Evolutionary conservation across 2,113 vertebrate genomes (phyloP), one percentile per base, ranked within the genome.

Genomic region (Ceyx cyanopectus): DNA sequence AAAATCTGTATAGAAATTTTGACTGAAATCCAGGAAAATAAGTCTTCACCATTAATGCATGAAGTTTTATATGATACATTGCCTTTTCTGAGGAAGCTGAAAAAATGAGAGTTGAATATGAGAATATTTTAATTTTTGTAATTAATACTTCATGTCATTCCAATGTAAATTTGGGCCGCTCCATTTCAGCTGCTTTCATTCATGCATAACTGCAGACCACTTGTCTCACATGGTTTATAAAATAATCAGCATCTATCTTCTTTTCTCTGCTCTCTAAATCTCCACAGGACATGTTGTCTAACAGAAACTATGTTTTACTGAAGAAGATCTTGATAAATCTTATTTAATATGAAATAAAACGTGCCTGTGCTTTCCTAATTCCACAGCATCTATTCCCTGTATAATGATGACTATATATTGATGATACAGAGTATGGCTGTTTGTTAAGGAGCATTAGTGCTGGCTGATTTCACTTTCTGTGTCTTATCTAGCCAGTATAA

Each of bases 331-430:
- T 74, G n/a, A 81, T 65, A 72, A 81, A 87, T 72, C n/a, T 48
- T 84, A 27, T 65, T 89, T 87, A 91, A 76, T 87, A n/a, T 32
- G 13, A 88, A 88, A 56, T 53, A 67, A 63, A 86, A 81, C 65
- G 18, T 43, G 17, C 68, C 34, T 1, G 2, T 63, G 9, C 43
- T 88, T 90, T 83, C 18, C 37, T 70, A 10, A 80, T 77, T 30
- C 30, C 51, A 46, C 12, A 66, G 12, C 30, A 87, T 80, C 45
- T 65, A 62, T 62, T 6, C 9, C 5, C 1, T 29, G 14, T 29
- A 20, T 16, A 15, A 5, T 61, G 43, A 61, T 54, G 26, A 56
- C 43, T 85, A 19, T 48, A 34, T 53, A 17, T 53, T 48, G 20
- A 48, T 86, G 11, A 29, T 32, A 76, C 10, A 63, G 45, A 60